Evolutionary conservation across 2,888 invertebrate species (phyloP).

Genomic region (Leucophora obtusa): DNA sequence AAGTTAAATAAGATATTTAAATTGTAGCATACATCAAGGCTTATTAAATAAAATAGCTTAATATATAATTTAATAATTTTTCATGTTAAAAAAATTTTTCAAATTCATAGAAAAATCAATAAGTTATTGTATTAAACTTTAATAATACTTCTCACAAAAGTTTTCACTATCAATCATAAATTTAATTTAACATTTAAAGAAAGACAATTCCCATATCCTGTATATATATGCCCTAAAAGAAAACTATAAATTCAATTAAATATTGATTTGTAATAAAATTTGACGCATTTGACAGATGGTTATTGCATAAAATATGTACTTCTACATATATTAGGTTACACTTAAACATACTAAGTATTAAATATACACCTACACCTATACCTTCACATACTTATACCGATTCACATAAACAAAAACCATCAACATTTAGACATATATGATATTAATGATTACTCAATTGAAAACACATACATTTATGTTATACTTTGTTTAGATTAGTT

Average conservation of each 20-base stretch:
- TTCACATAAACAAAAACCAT: slow-evolving; percentile 26
- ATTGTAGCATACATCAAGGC: too few species aligned
- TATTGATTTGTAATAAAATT: slow-evolving; percentile 59
- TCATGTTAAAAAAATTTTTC: too few species aligned
- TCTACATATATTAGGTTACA: neutral
- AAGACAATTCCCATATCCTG: slow-evolving; percentile 6
- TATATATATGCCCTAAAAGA: slow-evolving; percentile 3
- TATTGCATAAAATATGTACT: slow-evolving; percentile 12
- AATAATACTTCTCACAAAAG: too few species aligned
- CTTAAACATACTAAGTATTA: neutral
- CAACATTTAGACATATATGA: slow-evolving; percentile 51
- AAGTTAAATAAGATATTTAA: too few species aligned
- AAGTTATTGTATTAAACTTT: too few species aligned
- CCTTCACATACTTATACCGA: neutral
- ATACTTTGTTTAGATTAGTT: slow-evolving; percentile 56
- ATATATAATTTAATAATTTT: too few species aligned
- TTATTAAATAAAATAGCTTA: too few species aligned
- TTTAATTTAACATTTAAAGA: slow-evolving; percentile 9
- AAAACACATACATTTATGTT: slow-evolving; percentile 48
- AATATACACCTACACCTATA: neutral
- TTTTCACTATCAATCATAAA: slow-evolving; percentile 15
- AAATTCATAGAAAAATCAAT: too few species aligned
- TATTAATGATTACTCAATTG: slow-evolving; percentile 62
- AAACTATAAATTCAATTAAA: slow-evolving; percentile 58
- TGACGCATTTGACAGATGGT: slow-evolving; percentile 56